Percentiles rank a stretch among this genome's conserved stretches.
phyloP scores from a whole-genome alignment of 2,797 vertebrate species.

The Pangasius mekongensis region DNA sequence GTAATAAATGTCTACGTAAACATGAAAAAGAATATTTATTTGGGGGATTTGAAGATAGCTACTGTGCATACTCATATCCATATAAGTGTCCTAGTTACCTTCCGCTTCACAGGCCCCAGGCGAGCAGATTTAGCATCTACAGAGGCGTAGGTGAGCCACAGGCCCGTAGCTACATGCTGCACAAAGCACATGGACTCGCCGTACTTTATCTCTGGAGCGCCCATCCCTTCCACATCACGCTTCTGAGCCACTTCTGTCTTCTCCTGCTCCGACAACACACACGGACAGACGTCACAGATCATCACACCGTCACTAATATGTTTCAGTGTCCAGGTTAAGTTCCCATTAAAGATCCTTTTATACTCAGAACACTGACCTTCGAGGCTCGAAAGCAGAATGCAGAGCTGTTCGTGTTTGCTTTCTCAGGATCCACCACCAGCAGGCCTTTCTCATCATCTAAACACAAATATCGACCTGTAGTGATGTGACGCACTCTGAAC shows the following conservation, averaged over 20 bases:
- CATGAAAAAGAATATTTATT: neutral
- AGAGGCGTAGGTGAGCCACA: conserved; percentile 92
- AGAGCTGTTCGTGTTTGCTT: conserved; percentile 86
- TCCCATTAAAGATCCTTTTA: neutral
- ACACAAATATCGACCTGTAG: conserved; percentile 87
- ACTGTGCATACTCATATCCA: neutral
- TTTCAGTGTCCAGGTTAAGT: neutral
- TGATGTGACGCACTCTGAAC: conserved; percentile 89
- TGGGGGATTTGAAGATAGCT: neutral
- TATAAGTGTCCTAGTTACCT: conserved; percentile 69
- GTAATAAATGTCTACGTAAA: neutral
- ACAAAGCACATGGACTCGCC: conserved; percentile 95
- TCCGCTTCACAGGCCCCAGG: conserved; percentile 88
- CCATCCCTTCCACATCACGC: conserved; percentile 93
- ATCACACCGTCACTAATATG: neutral
- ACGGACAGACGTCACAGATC: neutral
- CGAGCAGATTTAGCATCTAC: conserved; percentile 89
- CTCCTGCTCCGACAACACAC: conserved; percentile 75
- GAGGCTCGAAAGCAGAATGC: conserved; percentile 91
- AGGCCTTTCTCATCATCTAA: conserved; percentile 90
- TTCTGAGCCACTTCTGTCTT: conserved; percentile 88
- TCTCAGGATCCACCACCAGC: conserved; percentile 84
- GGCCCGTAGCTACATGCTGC: conserved; percentile 82
- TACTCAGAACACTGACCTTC: conserved; percentile 76
- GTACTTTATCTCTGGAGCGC: conserved; percentile 91